Evolutionary conservation across 2,888 invertebrate species (phyloP).

Genomic region (Folsomia candida): DNA sequence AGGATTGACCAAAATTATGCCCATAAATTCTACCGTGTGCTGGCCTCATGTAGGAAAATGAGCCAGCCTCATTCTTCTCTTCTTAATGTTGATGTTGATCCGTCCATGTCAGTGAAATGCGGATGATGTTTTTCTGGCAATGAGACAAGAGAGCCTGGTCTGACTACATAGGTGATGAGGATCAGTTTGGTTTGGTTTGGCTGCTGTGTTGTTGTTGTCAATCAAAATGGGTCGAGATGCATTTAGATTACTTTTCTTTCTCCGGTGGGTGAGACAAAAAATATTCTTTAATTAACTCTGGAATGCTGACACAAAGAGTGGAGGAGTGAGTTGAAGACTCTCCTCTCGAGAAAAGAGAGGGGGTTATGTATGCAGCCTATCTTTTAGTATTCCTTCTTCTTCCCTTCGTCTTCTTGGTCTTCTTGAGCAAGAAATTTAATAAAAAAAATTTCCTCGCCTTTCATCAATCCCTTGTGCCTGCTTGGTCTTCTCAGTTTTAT

Average conservation of each 20-base stretch:
- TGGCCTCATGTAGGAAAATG: too few relatives aligned
- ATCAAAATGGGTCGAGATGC: constrained; percentile 42
- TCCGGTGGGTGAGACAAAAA: constrained; percentile 47
- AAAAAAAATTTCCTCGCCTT: background rate
- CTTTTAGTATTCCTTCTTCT: too few relatives aligned
- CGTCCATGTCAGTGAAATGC: background rate
- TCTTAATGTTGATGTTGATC: background rate
- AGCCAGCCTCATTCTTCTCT: too few relatives aligned
- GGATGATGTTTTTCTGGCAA: background rate
- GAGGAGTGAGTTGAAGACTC: too few relatives aligned
- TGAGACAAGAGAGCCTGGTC: background rate
- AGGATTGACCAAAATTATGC: too few relatives aligned
- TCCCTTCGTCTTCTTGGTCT: too few relatives aligned
- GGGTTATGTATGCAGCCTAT: too few relatives aligned
- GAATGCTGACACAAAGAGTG: constrained; percentile 43
- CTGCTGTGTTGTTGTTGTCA: constrained; percentile 38
- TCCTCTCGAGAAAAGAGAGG: too few relatives aligned
- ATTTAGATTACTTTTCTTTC: constrained; percentile 51
- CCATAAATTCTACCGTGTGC: too few relatives aligned
- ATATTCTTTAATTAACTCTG: constrained; percentile 51
- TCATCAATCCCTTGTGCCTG: background rate
- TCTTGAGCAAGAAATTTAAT: background rate
- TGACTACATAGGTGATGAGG: background rate
- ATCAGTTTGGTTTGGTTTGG: constrained; percentile 3
- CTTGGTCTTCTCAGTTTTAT: background rate